These are phyloP conservation scores for Apocrypta bakeri DNA, from an alignment of 1,140 invertebrate genomes.

Conservation along the genomic window DNA sequence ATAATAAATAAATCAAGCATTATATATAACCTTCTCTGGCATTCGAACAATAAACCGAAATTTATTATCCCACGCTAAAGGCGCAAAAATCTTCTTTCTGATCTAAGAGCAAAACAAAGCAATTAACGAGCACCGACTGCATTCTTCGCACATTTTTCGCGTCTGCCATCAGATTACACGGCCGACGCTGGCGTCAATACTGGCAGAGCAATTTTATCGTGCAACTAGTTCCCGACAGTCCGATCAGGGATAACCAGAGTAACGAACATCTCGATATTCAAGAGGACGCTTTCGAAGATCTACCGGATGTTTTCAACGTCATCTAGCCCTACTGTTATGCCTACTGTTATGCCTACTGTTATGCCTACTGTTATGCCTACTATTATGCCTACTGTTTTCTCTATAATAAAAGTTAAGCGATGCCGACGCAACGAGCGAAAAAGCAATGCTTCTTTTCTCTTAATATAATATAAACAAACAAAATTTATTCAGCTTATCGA, in stretches of 20 bases:
- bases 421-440: background rate
- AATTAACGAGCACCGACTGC: no score
- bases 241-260: background rate
- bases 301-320: slow-evolving; percentile 41
- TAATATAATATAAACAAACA: background rate
- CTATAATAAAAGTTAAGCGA: background rate
- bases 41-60: background rate
- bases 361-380: no score
- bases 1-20: no score
- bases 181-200: slow-evolving; percentile 68
- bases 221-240: slow-evolving; percentile 62
- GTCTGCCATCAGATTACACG: slow-evolving; percentile 62
- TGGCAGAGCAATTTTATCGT: slow-evolving; percentile 70
- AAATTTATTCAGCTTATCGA: slow-evolving; percentile 10
- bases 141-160: no score
- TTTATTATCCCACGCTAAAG: background rate
- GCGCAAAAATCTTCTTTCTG: no score
- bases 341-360: no score
- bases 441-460: background rate
- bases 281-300: slow-evolving; percentile 46
- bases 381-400: background rate
- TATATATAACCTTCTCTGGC: no score
- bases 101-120: no score
- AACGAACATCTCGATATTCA: slow-evolving; percentile 40
- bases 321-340: slow-evolving; percentile 18